These are phyloP conservation scores for Oreochromis mossambicus DNA, from an alignment of 2,797 vertebrate genomes.

Conservation along the genomic window DNA sequence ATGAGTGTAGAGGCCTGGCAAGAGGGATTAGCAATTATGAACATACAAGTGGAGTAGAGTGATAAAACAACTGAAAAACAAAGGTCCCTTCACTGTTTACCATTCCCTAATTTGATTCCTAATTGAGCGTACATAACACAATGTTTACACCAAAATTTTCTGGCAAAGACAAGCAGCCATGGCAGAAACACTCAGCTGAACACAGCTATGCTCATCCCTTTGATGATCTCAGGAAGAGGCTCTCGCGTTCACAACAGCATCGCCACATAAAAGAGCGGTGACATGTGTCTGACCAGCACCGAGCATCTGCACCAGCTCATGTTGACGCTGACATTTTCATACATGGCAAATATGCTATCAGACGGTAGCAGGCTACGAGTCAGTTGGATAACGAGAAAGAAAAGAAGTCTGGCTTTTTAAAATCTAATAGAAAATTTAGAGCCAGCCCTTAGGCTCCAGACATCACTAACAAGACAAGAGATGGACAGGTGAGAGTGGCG, in stretches of 20 bases:
- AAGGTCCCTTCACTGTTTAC: constrained; percentile 57
- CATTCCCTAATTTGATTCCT: constrained; percentile 59
- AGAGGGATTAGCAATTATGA: constrained; percentile 51
- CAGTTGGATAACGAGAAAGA: constrained; percentile 15
- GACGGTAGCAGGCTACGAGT: constrained; percentile 5
- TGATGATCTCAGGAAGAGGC: not conserved
- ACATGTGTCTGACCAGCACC: not conserved
- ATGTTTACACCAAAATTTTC: constrained; percentile 58
- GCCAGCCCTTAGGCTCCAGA: not conserved
- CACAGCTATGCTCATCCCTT: not conserved
- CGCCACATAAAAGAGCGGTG: not conserved
- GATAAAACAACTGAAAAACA: constrained; percentile 55
- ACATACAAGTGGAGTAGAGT: constrained; percentile 29
- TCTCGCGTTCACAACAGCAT: not conserved
- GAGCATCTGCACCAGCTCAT: constrained; percentile 18
- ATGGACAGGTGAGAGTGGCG: not conserved
- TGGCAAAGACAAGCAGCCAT: constrained; percentile 31
- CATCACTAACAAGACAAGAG: not conserved
- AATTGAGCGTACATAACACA: constrained; percentile 56
- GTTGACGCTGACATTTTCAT: constrained; percentile 47
- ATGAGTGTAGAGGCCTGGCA: constrained; percentile 40
- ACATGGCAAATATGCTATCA: constrained; percentile 33
- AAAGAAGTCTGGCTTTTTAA: constrained; percentile 2
- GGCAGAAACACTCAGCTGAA: constrained; percentile 8
- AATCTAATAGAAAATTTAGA: constrained; percentile 23